Conservation (phyloP, 2,888 invertebrate species). For the Zaprionus obscuricornis region DNA sequence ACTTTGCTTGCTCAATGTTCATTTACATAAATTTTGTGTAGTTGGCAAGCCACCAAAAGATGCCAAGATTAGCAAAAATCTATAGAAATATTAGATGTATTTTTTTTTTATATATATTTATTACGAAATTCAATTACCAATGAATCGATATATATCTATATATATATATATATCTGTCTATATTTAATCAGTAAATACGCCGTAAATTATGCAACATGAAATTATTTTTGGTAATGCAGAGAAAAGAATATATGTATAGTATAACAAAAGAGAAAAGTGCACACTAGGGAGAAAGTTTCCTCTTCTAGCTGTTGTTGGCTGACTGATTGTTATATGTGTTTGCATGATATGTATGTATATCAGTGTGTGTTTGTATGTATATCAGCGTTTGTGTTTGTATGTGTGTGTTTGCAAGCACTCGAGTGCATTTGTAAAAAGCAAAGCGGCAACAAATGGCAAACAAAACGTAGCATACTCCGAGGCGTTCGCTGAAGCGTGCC, state of each 20-base stretch:
- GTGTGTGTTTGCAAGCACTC: constrained; percentile 8
- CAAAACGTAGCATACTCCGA: constrained; percentile 62
- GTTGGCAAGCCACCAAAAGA: no score
- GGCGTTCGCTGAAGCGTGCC: constrained; percentile 54
- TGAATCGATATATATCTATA: not conserved
- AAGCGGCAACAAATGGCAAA: constrained; percentile 69
- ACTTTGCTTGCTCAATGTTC: no score
- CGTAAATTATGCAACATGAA: constrained; percentile 36
- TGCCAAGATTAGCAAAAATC: no score
- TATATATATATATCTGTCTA: not conserved
- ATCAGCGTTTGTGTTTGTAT: not conserved
- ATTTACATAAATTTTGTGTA: no score
- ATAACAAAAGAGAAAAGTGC: not conserved
- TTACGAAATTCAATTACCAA: constrained; percentile 21
- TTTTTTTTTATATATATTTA: constrained; percentile 1
- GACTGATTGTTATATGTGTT: constrained; percentile 4
- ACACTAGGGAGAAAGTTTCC: not conserved
- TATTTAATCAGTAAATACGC: constrained; percentile 9
- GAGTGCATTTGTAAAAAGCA: constrained; percentile 34
- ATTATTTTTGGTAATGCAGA: not conserved
- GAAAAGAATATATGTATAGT: no score
- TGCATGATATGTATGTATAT: constrained; percentile 1
- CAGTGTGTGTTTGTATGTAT: not conserved
- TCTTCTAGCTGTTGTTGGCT: not conserved
- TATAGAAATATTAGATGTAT: no score